phyloP scores from a whole-genome alignment of 2,113 vertebrate genomes.

The Gasterosteus nipponicus region DNA sequence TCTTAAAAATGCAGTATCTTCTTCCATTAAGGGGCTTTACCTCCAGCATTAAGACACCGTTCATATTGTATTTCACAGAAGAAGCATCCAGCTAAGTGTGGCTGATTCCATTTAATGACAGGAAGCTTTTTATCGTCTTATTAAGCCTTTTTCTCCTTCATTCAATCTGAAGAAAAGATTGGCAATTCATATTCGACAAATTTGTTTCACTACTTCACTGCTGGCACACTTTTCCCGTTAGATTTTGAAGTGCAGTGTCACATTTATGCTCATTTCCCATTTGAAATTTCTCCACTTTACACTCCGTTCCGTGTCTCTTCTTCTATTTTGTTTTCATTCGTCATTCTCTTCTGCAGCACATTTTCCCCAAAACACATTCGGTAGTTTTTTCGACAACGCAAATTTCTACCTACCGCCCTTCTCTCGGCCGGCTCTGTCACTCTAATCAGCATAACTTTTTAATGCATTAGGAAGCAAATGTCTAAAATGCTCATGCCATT shows the following conservation, averaged over 20 bases:
- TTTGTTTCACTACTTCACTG: neutral
- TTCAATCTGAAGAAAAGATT: neutral
- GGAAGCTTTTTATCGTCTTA: neutral
- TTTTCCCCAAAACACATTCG: too few relatives aligned
- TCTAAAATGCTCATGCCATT: neutral
- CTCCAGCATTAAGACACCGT: constrained; percentile 1
- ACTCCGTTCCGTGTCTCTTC: neutral
- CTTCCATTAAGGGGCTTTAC: constrained; percentile 16
- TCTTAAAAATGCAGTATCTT: neutral
- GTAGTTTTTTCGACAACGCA: neutral
- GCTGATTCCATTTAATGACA: constrained; percentile 10
- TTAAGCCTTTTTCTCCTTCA: neutral
- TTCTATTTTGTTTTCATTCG: neutral
- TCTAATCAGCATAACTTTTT: neutral
- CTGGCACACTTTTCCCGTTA: neutral
- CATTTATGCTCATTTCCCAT: neutral
- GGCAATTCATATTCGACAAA: neutral
- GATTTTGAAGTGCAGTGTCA: neutral
- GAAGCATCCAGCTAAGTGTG: constrained; percentile 3
- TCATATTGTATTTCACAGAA: neutral
- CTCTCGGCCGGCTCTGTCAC: neutral
- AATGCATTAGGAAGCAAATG: neutral
- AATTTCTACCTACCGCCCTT: neutral
- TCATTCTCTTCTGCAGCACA: neutral
- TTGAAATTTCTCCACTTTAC: neutral